These are phyloP conservation scores for Steinernema carpocapsae DNA, from an alignment of 2,888 invertebrate species.

Conservation along the genomic window DNA sequence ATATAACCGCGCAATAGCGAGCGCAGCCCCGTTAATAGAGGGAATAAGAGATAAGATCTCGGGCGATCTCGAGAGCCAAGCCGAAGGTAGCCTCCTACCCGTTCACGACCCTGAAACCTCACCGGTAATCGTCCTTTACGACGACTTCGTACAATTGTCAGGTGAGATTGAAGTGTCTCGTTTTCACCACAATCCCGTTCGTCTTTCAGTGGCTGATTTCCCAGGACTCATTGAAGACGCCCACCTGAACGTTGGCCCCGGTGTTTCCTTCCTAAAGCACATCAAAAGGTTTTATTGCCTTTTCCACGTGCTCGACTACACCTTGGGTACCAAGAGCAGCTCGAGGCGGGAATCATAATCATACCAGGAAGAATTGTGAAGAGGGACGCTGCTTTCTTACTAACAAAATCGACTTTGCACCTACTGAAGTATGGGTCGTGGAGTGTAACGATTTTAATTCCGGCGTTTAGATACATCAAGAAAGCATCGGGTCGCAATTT, in stretches of 20 bases:
- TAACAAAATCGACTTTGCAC: slow-evolving; percentile 62
- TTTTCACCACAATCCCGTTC: slow-evolving; percentile 40
- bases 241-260: slow-evolving; percentile 80
- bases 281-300: slow-evolving; percentile 81
- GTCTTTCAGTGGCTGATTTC: slow-evolving; percentile 78
- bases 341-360: slow-evolving; percentile 72
- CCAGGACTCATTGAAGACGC: slow-evolving; percentile 86
- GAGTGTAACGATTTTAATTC: not conserved
- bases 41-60: too few relatives aligned
- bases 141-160: slow-evolving; percentile 85
- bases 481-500: not conserved
- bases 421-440: slow-evolving; percentile 18
- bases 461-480: not conserved
- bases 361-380: slow-evolving; percentile 51
- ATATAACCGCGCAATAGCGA: too few relatives aligned
- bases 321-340: slow-evolving; percentile 72
- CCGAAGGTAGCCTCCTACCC: slow-evolving; percentile 90
- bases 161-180: slow-evolving; percentile 71
- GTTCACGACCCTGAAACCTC: slow-evolving; percentile 87
- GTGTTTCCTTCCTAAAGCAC: slow-evolving; percentile 87
- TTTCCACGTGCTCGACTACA: slow-evolving; percentile 64
- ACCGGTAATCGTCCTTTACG: slow-evolving; percentile 87
- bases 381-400: slow-evolving; percentile 55
- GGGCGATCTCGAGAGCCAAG: slow-evolving; percentile 83
- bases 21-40: too few relatives aligned